A percentile compares a stretch with the other conserved stretches of the same genome.
Evolutionary conservation across 2,113 vertebrate species (phyloP).

Genomic region (Dromaius novaehollandiae): DNA sequence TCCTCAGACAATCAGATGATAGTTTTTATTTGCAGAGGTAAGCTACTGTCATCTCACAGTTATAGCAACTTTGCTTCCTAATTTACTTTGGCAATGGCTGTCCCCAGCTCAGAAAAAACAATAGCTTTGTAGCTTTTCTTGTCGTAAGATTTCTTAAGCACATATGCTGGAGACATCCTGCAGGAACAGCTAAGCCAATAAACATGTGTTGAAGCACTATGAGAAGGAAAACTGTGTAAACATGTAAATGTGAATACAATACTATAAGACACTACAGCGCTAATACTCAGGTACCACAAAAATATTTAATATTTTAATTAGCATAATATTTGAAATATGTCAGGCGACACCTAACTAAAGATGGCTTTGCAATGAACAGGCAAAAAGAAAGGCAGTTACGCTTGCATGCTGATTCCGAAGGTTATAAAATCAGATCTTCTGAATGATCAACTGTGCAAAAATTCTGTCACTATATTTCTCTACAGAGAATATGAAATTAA

Average conservation of each 20-base stretch:
- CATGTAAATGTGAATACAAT: background rate
- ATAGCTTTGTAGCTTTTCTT: background rate
- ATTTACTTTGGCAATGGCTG: background rate
- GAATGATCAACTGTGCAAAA: background rate
- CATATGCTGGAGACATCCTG: background rate
- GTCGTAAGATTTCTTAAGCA: background rate
- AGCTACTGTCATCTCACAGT: background rate
- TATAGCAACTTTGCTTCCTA: background rate
- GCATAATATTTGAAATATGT: background rate
- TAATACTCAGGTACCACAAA: background rate
- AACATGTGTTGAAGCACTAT: background rate
- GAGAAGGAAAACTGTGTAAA: background rate
- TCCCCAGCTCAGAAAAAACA: background rate
- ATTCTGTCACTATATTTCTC: background rate
- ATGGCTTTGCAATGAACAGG: background rate
- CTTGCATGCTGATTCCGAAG: background rate
- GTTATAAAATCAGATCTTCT: background rate
- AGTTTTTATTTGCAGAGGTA: background rate
- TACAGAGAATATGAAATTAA: background rate
- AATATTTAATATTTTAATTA: background rate
- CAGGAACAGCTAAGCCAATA: background rate
- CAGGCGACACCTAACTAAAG: background rate
- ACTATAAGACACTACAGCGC: background rate
- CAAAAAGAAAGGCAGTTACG: background rate
- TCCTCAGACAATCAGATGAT: background rate